Evolutionary conservation across 2,797 vertebrate genomes (phyloP).

Genomic region (Gila robusta): DNA sequence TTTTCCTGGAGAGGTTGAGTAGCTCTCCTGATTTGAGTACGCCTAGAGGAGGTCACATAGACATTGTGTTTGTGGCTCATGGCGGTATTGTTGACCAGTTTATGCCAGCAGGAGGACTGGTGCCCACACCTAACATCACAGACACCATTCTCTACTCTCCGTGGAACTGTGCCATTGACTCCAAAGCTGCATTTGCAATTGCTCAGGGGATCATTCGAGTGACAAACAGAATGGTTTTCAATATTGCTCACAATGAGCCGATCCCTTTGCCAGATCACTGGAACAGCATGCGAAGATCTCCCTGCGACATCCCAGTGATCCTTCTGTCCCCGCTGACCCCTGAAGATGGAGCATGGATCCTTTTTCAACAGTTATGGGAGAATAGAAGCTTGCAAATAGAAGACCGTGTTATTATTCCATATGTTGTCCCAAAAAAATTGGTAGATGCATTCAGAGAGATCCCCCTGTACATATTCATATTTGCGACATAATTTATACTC

Average conservation of each 20-base stretch:
- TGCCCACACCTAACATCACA: not conserved
- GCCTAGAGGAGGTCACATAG: fast-evolving
- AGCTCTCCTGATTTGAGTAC: fast-evolving
- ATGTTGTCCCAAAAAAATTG: fast-evolving
- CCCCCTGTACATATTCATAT: not conserved
- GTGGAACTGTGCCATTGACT: not conserved
- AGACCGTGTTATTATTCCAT: not conserved
- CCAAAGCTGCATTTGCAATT: not conserved
- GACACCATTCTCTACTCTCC: slow-evolving; percentile 6
- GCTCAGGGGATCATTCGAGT: not conserved
- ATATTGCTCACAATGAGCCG: not conserved
- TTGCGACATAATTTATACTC: not conserved
- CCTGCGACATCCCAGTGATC: not conserved
- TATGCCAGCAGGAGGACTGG: not conserved
- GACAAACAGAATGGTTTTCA: not conserved
- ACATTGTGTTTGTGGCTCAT: slow-evolving; percentile 7
- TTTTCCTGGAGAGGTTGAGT: not conserved
- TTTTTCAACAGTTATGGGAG: fast-evolving
- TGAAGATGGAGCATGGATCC: fast-evolving
- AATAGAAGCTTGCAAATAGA: not conserved
- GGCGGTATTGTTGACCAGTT: not conserved
- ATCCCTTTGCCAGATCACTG: not conserved
- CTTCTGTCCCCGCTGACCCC: not conserved
- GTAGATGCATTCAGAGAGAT: not conserved
- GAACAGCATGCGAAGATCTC: not conserved